Conservation (phyloP, 2,888 invertebrate genomes). For the Lissocephala sabroskyi region DNA sequence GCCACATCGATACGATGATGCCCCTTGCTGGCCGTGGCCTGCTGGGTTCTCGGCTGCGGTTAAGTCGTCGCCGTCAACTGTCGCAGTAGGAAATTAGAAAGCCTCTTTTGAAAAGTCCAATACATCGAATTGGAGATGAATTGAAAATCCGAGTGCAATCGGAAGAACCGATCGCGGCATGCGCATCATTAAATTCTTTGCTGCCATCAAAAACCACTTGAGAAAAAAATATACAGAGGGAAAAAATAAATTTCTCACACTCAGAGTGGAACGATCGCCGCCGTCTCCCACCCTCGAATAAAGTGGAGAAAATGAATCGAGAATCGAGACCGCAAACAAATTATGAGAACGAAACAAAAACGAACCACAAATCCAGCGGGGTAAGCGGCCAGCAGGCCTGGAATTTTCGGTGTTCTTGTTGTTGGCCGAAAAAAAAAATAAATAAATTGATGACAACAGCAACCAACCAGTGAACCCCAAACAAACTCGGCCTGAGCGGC, state of each 20-base stretch:
- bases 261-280: too few species aligned
- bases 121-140: too few species aligned
- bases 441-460: conserved; percentile 62
- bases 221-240: conserved; percentile 63
- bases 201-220: conserved; percentile 62
- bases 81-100: too few species aligned
- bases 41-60: too few species aligned
- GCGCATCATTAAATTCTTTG: conserved; percentile 62
- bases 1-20: conserved; percentile 46
- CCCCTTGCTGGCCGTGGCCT: too few species aligned
- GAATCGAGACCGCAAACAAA: conserved; percentile 42
- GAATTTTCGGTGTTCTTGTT: conserved; percentile 29
- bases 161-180: conserved; percentile 33
- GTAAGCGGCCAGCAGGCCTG: too few species aligned
- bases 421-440: too few species aligned
- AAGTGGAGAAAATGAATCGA: conserved; percentile 32
- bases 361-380: neutral
- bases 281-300: too few species aligned
- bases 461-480: conserved; percentile 11
- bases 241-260: conserved; percentile 66
- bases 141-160: too few species aligned
- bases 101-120: too few species aligned
- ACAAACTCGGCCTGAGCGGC: conserved; percentile 5
- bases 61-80: too few species aligned
- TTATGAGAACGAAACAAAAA: conserved; percentile 52